phyloP scores from a whole-genome alignment of 2,888 invertebrate genomes.

The Halocaridina rubra region DNA sequence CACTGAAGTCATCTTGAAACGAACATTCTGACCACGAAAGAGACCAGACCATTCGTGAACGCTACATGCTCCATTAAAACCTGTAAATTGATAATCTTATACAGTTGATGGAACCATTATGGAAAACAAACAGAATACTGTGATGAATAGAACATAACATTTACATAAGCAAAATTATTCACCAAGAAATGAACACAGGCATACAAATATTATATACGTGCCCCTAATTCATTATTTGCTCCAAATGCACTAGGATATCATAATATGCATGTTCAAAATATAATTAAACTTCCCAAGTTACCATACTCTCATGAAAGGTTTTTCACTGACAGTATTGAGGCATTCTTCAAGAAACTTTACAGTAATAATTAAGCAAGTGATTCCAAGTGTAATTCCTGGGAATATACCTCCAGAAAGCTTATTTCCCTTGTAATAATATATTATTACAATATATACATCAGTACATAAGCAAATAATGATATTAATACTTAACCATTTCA shows the following conservation, averaged over 20 bases:
- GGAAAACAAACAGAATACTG: not conserved
- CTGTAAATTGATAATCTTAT: constrained; percentile 69
- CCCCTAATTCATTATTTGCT: not conserved
- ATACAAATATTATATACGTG: too few relatives aligned
- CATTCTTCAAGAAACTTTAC: too few relatives aligned
- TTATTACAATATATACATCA: too few relatives aligned
- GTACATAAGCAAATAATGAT: too few relatives aligned
- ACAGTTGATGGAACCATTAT: not conserved
- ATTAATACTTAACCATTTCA: too few relatives aligned
- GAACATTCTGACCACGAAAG: constrained; percentile 79
- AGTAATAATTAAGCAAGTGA: too few relatives aligned
- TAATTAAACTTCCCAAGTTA: not conserved
- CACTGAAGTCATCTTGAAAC: constrained; percentile 96
- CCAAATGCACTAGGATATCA: not conserved
- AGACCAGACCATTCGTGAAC: constrained; percentile 93
- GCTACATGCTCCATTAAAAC: constrained; percentile 88
- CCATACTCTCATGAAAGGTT: not conserved
- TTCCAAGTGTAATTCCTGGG: too few relatives aligned
- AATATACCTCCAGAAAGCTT: too few relatives aligned
- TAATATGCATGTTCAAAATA: not conserved
- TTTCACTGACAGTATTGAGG: too few relatives aligned
- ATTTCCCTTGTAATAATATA: too few relatives aligned
- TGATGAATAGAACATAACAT: not conserved
- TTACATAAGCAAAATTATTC: too few relatives aligned
- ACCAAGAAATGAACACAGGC: too few relatives aligned